Percentiles rank a stretch among this genome's conserved stretches.
Evolutionary conservation across 2,797 vertebrate species (phyloP).

Genomic region (Pipistrellus kuhlii): DNA sequence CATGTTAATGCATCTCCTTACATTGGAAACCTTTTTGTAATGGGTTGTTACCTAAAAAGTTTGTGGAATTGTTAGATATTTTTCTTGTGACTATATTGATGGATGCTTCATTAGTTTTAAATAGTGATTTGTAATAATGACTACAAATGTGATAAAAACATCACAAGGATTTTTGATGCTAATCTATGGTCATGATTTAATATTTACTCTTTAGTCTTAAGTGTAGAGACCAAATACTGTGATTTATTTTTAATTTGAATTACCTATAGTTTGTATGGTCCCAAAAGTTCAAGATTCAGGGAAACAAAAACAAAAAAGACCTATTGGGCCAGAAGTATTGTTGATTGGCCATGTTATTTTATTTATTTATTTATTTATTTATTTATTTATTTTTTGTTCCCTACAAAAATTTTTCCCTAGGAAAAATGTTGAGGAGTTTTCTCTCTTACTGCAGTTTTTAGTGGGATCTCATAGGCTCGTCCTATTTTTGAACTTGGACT

Average conservation of each 20-base stretch:
- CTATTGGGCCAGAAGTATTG: not conserved
- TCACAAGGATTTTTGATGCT: constrained; percentile 11
- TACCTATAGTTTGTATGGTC: not conserved
- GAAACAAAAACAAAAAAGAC: not conserved
- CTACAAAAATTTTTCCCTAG: too few species aligned
- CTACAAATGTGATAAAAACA: constrained; percentile 3
- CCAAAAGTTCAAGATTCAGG: constrained; percentile 43
- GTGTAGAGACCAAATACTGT: not conserved
- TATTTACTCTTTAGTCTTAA: constrained; percentile 1
- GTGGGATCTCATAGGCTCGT: not conserved
- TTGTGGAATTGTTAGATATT: constrained; percentile 23
- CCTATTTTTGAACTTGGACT: constrained; percentile 47
- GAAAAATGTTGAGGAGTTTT: not conserved
- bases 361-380: too few species aligned
- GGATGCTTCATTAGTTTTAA: constrained; percentile 16
- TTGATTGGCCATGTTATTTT: constrained; percentile 29
- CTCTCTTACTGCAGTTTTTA: not conserved
- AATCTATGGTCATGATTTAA: not conserved
- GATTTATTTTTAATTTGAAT: not conserved
- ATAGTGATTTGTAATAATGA: constrained; percentile 17
- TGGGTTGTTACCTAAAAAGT: constrained; percentile 23
- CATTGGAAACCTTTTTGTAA: constrained; percentile 21
- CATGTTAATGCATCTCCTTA: constrained; percentile 6
- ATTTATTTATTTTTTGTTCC: not conserved
- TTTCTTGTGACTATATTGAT: not conserved